Base-by-base conservation (phyloP, 1,140 invertebrate species). In the Maconellicoccus hirsutus region DNA sequence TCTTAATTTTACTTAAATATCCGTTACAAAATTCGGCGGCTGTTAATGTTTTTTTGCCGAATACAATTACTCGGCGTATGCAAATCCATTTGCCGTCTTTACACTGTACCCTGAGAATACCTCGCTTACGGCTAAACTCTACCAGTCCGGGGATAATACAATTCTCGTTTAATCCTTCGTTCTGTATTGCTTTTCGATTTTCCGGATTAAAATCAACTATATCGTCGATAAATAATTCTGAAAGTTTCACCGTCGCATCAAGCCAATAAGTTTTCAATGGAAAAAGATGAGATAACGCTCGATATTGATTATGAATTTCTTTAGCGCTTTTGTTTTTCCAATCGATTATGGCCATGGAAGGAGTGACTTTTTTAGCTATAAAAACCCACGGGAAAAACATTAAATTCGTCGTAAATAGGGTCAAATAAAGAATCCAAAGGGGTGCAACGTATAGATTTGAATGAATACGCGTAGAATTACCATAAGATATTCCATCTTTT, bases 311-410 rank as follows among this genome's bases (percentile, higher is more conserved):
- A 75, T 86, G 88, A 19, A 91, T 77, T 75, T 87, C 76, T 71
- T 74, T 76, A 0, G 87, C 83, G 27, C 78, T 82, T 80, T 85
- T 86, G 69, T 81, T 75, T 1, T 80, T 73, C 88, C 89, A 92
- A 72, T 81, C 80, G 12, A 91, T 79, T 75, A 82, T 79, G 14
- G 86, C 83, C 70, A 87, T 81, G 39, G 77, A 75, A 59, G 80
- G 78, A 33, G 80, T 82, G 71, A 91, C 82, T 82, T 89, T 89
- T 71, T 87, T 88, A 59, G 89, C 89, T 91, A 75, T 75, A 84
- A 85, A 72, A 78, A 74, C 73, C 73, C 73, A 71, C 75, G n/a
- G n/a, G n/a, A n/a, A n/a, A 33, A 39, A 72, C 33, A 70, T 21
- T 39, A 59, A 73, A 72, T 70, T 8, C 71, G 25, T 27, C 12